Evolutionary conservation across 1,140 invertebrate species (phyloP), one percentile per base, ranked within the genome.

Genomic region (Acyrthosiphon pisum): DNA sequence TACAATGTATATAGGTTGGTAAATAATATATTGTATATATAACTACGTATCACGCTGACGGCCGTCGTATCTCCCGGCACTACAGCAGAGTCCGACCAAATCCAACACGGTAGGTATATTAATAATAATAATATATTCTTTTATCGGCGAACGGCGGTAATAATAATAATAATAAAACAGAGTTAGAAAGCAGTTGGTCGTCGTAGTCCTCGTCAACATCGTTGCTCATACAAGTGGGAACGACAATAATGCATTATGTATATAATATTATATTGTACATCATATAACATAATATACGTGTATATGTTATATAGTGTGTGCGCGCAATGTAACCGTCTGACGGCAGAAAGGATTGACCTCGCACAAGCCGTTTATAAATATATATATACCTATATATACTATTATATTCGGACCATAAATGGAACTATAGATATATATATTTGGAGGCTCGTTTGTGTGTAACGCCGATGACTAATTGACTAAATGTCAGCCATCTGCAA

Each of bases 281-380:
- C 60, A 68, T n/a, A 76, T 76, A 76, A 76, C 60, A 76, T n/a
- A 76, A 6, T 76, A n/a, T 83, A 48, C 41, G 41, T n/a, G 9
- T 35, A 68, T 68, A 81, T 0, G 2, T 2, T 44, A 46, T 46
- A 41, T 37, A 76, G 50, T 90, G 18, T 11, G 41, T 60, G 87
- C 14, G 35, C 44, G 46, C n/a, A 89, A n/a, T 22, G 30, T 91
- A 22, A 26, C 20, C 50, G 53, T 56, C 91, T 2, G 68, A 20
- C 44, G 26, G 2, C 91, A 30, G 81, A 93, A 86, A 86, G 81
- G 91, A 37, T 93, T 56, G 91, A 93, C 91, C 91, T 93, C 91
- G 91, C 23, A 44, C 37, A 84, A 92, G 76, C 37, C 35, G 50
- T 26, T 35, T 60, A 81, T 86, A 53, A 8, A 48, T 22, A 53